Evolutionary conservation across 2,797 vertebrate genomes (phyloP).

Genomic region (Trachurus trachurus): DNA sequence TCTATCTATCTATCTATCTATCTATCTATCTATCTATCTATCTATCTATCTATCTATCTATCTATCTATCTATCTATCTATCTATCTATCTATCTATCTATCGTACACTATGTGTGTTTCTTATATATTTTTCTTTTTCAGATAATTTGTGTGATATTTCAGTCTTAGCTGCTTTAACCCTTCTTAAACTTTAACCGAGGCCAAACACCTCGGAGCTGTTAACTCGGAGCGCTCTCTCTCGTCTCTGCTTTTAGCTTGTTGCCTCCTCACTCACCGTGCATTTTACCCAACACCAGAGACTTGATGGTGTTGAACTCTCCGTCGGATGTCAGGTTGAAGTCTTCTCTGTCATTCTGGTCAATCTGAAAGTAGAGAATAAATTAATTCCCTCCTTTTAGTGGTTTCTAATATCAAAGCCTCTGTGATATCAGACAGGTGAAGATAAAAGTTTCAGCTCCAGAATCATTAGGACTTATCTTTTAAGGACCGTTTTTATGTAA

Average conservation of each 20-base stretch:
- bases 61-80: too few species aligned
- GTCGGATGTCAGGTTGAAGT: conserved; percentile 91
- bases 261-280: conserved; percentile 87
- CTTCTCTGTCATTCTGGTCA: conserved; percentile 88
- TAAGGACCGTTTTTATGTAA: background rate
- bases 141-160: conserved; percentile 20
- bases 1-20: too few species aligned
- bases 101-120: too few species aligned
- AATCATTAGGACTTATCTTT: background rate
- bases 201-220: conserved; percentile 7
- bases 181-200: too few species aligned
- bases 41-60: too few species aligned
- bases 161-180: background rate
- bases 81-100: too few species aligned
- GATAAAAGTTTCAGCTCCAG: background rate
- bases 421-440: background rate
- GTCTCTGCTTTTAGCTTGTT: conserved; percentile 1
- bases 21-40: too few species aligned
- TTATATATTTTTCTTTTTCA: conserved; percentile 6
- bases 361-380: conserved; percentile 83
- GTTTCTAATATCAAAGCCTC: background rate
- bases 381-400: too few species aligned
- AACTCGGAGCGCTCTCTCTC: conserved; percentile 25
- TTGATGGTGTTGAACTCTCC: conserved; percentile 92
- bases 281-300: conserved; percentile 90